Conservation (phyloP, 2,888 invertebrate genomes). For the Globia sparganii region DNA sequence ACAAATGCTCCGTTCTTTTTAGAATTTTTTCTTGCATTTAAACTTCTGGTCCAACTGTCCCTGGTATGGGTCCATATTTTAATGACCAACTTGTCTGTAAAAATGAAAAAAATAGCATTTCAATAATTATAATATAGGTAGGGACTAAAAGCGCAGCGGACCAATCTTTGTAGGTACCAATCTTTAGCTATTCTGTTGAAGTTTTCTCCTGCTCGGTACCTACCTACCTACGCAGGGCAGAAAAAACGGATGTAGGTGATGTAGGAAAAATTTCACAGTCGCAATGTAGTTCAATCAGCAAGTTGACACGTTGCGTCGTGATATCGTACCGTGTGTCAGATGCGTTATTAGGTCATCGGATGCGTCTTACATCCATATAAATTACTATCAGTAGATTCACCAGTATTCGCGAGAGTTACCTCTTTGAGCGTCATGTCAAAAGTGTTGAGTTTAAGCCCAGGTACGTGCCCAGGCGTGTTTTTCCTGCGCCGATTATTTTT, state of each 20-base stretch:
- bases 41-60: slow-evolving; percentile 26
- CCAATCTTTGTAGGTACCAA: not conserved
- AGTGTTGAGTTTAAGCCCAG: not conserved
- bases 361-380: not conserved
- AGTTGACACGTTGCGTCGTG: not conserved
- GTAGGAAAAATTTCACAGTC: no score
- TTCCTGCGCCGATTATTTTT: no score
- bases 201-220: not conserved
- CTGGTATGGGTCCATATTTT: slow-evolving; percentile 39
- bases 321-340: not conserved
- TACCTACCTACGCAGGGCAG: not conserved
- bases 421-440: not conserved
- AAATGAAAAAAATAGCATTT: not conserved
- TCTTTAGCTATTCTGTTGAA: not conserved
- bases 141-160: not conserved
- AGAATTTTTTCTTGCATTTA: slow-evolving; percentile 7
- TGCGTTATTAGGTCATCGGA: not conserved
- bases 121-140: not conserved
- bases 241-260: not conserved
- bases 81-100: slow-evolving; percentile 17
- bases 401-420: not conserved
- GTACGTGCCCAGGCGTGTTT: no score
- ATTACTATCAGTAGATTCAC: not conserved
- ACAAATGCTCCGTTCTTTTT: not conserved
- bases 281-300: not conserved